Conservation (phyloP, 1,140 invertebrate genomes). For the Platorchestia sp. region DNA sequence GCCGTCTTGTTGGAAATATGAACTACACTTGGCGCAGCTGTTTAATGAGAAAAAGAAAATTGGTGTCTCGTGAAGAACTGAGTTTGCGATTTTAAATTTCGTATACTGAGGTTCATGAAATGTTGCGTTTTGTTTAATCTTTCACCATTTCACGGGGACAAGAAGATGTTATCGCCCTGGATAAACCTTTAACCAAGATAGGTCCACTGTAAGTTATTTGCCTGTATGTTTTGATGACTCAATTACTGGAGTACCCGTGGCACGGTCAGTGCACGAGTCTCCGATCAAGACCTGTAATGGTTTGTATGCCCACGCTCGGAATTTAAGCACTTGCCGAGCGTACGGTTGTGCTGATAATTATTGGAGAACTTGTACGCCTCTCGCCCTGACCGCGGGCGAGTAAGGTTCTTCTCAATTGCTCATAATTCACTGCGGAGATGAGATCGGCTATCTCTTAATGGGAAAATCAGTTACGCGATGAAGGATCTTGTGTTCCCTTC, state of each 20-base stretch:
- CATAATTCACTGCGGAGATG: conserved; percentile 37
- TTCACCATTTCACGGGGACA: background rate
- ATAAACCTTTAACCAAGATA: background rate
- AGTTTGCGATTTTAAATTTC: background rate
- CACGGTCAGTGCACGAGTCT: background rate
- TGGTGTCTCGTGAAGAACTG: background rate
- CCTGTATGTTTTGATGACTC: background rate
- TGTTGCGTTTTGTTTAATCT: background rate
- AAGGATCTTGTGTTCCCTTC: background rate
- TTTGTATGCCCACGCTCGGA: background rate
- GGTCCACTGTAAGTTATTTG: background rate
- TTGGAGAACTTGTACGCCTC: background rate
- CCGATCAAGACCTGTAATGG: background rate
- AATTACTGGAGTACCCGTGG: background rate
- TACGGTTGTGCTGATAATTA: background rate
- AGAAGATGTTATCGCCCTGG: background rate
- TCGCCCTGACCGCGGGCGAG: conserved; percentile 17
- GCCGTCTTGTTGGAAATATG: background rate
- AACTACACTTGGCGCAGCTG: background rate
- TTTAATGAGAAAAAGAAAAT: background rate
- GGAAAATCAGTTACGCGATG: conserved; percentile 35
- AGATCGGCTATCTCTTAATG: conserved; percentile 41
- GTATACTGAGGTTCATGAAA: background rate
- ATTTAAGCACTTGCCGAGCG: background rate
- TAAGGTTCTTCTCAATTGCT: conserved; percentile 22